A percentile compares a stretch with the other conserved stretches of the same genome.
Evolutionary conservation across 2,113 vertebrate species (phyloP).

Genomic region (Oenanthe oenanthe): DNA sequence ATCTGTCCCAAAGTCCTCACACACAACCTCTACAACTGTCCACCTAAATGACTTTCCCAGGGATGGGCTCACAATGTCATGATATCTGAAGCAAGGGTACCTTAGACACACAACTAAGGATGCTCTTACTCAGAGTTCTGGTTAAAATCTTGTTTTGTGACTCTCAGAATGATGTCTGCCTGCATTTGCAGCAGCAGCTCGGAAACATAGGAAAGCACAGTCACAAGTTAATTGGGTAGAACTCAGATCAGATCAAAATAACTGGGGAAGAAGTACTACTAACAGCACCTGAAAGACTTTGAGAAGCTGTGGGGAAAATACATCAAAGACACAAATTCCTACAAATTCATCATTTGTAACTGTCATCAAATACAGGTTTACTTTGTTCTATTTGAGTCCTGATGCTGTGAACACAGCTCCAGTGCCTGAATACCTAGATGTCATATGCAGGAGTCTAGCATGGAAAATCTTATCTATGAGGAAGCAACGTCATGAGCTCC

Average conservation of each 20-base stretch:
- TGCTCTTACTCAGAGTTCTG: background rate
- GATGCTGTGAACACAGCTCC: background rate
- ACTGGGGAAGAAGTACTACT: background rate
- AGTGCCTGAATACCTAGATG: background rate
- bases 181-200: background rate
- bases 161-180: background rate
- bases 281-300: background rate
- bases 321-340: constrained; percentile 10
- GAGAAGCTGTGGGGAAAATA: background rate
- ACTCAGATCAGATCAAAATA: background rate
- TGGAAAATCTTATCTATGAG: constrained; percentile 53
- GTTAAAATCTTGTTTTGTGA: background rate
- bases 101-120: background rate
- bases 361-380: background rate
- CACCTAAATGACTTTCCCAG: background rate
- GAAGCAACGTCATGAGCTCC: constrained; percentile 1
- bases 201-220: background rate
- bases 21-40: background rate
- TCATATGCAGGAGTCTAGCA: background rate
- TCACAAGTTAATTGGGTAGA: background rate
- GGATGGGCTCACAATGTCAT: background rate
- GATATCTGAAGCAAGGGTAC: background rate
- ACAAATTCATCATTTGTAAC: constrained; percentile 13
- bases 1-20: background rate
- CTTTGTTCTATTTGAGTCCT: background rate